Evolutionary conservation across 2,888 invertebrate species (phyloP), one percentile per base, ranked within the genome.

Genomic region (Lottia gigantea): DNA sequence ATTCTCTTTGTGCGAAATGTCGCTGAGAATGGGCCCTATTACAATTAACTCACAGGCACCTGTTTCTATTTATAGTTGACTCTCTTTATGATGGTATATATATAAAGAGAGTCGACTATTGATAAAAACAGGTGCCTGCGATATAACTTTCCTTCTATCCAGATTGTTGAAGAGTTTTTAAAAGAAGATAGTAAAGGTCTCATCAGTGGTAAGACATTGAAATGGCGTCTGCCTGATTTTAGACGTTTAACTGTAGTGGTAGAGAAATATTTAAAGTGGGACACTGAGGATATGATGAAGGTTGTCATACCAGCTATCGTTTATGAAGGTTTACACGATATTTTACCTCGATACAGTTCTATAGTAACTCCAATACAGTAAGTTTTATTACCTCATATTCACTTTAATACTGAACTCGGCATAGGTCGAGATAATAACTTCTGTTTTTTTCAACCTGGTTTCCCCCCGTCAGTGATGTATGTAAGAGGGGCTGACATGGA

Each of bases 161-260:
- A 72, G 72, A 64, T 72, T 49, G 45, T 72, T 15, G n/a, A 69
- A 2, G 72, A 72, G 49, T 72, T 72, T 68, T 46, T 68, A 26
- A 63, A 63, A 8, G 68, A 68, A 15, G 61, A 55, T 19, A 25
- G 19, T 15, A 45, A 68, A 40, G n/a, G 19, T 26, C 46, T 4
- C 31, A n/a, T n/a, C n/a, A 19, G 23, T 2, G 40, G 2, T 25
- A 12, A 0, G 40, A 47, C 8, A 66, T 63, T 40, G 15, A 16
- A 19, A 26, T 31, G 66, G 26, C 16, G 31, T 11, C 16, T 68
- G 47, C 72, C 72, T 7, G n/a, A 55, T 26, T 68, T 62, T 68
- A 25, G 40, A 16, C 19, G 19, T n/a, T 61, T 70, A 25, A 31
- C 46, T 16, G 6, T 19, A 11, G 46, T 45, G n/a, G 12, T 62